Conservation (phyloP, 2,113 vertebrate species). For the Paralichthys olivaceus region DNA sequence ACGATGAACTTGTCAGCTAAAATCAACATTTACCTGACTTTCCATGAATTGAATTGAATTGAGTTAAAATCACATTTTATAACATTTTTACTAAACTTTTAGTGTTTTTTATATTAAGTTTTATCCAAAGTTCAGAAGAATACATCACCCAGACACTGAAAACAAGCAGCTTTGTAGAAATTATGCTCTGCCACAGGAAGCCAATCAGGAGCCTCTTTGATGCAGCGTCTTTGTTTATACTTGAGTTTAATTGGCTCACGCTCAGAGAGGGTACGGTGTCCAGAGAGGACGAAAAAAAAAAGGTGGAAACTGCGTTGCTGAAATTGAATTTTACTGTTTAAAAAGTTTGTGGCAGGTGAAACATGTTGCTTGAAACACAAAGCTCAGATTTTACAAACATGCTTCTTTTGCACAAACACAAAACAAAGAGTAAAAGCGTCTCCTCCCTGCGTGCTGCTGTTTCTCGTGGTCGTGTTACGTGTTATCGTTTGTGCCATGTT, state of each 20-base stretch:
- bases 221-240: conserved; percentile 34
- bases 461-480: background rate
- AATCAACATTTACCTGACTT: background rate
- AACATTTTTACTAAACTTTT: background rate
- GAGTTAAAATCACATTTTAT: background rate
- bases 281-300: conserved; percentile 4
- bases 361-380: background rate
- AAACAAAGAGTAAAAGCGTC: too few relatives aligned
- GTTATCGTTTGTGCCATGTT: conserved; percentile 30
- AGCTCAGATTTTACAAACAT: background rate
- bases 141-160: background rate
- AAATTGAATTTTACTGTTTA: background rate
- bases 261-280: conserved; percentile 30
- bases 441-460: background rate
- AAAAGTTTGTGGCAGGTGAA: conserved; percentile 10
- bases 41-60: too few relatives aligned
- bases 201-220: conserved; percentile 41
- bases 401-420: background rate
- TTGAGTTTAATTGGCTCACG: conserved; percentile 40
- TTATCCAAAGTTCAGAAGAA: background rate
- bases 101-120: background rate
- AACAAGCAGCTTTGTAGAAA: background rate
- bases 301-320: background rate
- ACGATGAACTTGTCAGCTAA: background rate
- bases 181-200: conserved; percentile 4